Evolutionary conservation across 2,888 invertebrate genomes (phyloP).

Genomic region (Odontothrips loti): DNA sequence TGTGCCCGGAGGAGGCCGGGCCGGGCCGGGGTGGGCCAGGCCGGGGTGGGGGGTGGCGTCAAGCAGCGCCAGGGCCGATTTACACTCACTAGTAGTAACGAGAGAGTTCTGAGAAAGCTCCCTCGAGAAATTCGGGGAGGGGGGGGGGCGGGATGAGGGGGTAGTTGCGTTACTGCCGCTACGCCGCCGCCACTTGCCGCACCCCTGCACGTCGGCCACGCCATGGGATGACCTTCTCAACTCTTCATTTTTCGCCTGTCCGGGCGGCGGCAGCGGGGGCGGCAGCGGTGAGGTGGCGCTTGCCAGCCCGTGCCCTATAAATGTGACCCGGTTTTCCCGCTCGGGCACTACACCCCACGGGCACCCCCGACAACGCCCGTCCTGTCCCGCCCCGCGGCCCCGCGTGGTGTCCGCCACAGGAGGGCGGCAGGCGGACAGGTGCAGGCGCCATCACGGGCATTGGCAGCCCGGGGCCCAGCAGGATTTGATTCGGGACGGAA

Average conservation of each 20-base stretch:
- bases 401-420: too few relatives aligned
- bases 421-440: too few relatives aligned
- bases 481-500: too few relatives aligned
- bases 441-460: too few relatives aligned
- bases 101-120: neutral
- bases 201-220: neutral
- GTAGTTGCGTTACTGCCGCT: neutral
- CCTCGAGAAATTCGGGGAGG: neutral
- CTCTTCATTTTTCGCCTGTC: constrained; percentile 7
- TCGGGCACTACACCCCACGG: neutral
- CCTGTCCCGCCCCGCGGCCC: too few relatives aligned
- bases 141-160: neutral
- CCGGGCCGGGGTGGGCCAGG: too few relatives aligned
- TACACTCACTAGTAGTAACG: too few relatives aligned
- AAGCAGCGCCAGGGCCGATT: too few relatives aligned
- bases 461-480: too few relatives aligned
- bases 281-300: neutral
- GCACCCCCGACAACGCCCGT: neutral
- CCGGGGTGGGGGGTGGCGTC: too few relatives aligned
- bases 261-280: neutral
- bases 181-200: neutral
- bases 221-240: constrained; percentile 10
- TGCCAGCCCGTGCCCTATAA: constrained; percentile 13
- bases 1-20: too few relatives aligned
- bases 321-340: constrained; percentile 21